phyloP scores from a whole-genome alignment of 2,797 vertebrate species.

The Serranus cabrilla region DNA sequence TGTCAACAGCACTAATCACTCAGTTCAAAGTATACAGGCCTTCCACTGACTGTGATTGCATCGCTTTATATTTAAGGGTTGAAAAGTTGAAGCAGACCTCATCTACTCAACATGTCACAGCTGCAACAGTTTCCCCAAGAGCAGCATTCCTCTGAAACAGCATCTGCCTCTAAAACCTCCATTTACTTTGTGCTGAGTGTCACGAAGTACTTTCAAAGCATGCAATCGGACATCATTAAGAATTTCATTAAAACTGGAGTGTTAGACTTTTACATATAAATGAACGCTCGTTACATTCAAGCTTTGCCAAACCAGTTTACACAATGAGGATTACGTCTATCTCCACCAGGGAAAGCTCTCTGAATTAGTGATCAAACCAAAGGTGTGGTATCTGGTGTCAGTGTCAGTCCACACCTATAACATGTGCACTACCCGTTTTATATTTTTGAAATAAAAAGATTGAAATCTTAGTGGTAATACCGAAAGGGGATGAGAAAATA shows the following conservation, averaged over 20 bases:
- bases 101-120: constrained; percentile 28
- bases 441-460: neutral
- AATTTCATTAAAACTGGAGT: neutral
- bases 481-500: neutral
- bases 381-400: too few relatives aligned
- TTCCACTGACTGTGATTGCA: constrained; percentile 39
- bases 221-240: neutral
- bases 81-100: constrained; percentile 46
- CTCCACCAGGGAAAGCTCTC: too few relatives aligned
- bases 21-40: constrained; percentile 11
- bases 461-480: neutral
- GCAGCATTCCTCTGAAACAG: constrained; percentile 39
- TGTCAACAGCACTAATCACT: neutral
- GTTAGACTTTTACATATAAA: too few relatives aligned
- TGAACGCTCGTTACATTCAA: too few relatives aligned
- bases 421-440: too few relatives aligned
- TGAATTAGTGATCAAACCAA: too few relatives aligned
- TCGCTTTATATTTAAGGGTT: constrained; percentile 20
- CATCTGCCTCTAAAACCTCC: constrained; percentile 28
- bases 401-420: too few relatives aligned
- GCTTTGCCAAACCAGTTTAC: too few relatives aligned
- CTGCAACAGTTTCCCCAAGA: constrained; percentile 31
- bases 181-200: constrained; percentile 2
- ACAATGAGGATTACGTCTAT: too few relatives aligned
- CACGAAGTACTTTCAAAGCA: constrained; percentile 2